Evolutionary conservation across 1,140 invertebrate genomes (phyloP), one percentile per base, ranked within the genome.

Genomic region (Muscidifurax raptorellus): DNA sequence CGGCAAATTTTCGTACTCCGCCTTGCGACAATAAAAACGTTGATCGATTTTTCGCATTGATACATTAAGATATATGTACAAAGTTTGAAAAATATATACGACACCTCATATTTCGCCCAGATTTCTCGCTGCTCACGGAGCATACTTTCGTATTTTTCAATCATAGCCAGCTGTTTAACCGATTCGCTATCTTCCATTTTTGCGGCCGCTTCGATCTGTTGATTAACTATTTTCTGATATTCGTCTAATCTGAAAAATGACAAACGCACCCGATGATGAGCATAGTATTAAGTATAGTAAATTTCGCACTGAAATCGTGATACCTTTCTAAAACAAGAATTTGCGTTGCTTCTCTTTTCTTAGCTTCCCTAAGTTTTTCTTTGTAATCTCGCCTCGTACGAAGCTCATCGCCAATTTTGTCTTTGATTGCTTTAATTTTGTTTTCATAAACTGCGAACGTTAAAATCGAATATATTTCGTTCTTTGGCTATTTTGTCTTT

Each of bases 41-140:
- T 28, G 6, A 67, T 67, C 7, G 25, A 25, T n/a, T 67, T 67
- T 25, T 25, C 25, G 28, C 15, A 15, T 18, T 59, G n/a, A 59
- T 59, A 22, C n/a, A n/a, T n/a, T n/a, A n/a, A n/a, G n/a, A 22
- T 59, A n/a, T 59, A 22, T 22, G n/a, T 0, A 59, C 4, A n/a
- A n/a, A n/a, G 6, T 59, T n/a, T 59, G 1, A 59, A 59, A 59
- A n/a, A 59, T n/a, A n/a, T 22, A 1, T n/a, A 59, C 1, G 9
- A 59, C 4, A 86, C 85, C 81, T 86, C 36, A 40, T 83, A 86
- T 83, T 83, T 79, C 30, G 10, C 13, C 85, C 85, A 83, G 36
- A 76, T 27, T 64, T 67, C 13, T 40, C 64, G 47, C 18, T 82
- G 80, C 28, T 83, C 67, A 7, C 15, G 12, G 22, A 80, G 9